A percentile compares a stretch with the other conserved stretches of the same genome.
Evolutionary conservation across 2,797 vertebrate species (phyloP).

Genomic region (Sciaenops ocellatus): DNA sequence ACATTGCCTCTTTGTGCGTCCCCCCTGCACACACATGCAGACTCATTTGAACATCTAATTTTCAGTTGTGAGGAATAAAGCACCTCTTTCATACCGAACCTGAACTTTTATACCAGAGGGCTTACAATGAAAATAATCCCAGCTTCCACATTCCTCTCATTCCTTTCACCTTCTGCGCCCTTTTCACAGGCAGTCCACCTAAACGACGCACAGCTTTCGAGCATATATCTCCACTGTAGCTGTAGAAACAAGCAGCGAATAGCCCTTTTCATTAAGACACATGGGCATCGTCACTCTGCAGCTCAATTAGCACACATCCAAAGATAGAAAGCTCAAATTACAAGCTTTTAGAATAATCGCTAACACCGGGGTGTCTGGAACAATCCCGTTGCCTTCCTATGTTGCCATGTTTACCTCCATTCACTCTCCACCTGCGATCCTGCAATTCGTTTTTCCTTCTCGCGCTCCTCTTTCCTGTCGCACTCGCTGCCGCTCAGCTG

Average conservation of each 20-base stretch:
- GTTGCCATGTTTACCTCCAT: neutral
- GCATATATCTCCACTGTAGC: neutral
- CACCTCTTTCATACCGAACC: neutral
- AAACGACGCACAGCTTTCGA: neutral
- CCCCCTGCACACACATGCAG: neutral
- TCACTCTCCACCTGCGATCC: conserved; percentile 3
- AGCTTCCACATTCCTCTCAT: neutral
- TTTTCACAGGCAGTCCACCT: neutral
- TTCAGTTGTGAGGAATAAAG: conserved; percentile 1
- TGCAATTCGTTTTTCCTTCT: too few relatives aligned
- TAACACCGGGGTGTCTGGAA: neutral
- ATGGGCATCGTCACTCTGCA: neutral
- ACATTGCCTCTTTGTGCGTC: neutral
- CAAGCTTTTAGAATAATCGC: neutral
- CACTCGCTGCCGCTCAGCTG: too few relatives aligned
- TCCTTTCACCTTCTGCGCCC: neutral
- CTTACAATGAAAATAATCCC: neutral
- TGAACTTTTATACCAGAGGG: neutral
- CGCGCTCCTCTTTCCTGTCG: neutral
- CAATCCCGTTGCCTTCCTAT: neutral
- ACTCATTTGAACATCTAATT: neutral
- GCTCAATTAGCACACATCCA: neutral
- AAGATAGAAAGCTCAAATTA: neutral
- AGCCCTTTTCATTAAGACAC: neutral
- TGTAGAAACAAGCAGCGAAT: neutral